phyloP scores from a whole-genome alignment of 2,797 vertebrate genomes.

The Rhyacichthys aspro region DNA sequence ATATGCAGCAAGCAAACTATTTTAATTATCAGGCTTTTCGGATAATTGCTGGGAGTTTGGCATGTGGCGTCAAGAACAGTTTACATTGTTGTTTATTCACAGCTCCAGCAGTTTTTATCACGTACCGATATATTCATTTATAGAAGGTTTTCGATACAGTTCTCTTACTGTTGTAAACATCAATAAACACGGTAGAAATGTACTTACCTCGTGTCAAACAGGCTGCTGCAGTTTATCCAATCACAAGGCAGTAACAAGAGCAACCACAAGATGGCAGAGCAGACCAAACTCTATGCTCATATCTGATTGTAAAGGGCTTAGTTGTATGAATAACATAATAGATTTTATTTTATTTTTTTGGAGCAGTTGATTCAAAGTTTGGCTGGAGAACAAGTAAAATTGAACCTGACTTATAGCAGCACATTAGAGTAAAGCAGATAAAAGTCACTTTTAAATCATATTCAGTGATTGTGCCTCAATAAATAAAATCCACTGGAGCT shows the following conservation, averaged over 20 bases:
- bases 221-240: neutral
- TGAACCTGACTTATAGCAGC: too few species aligned
- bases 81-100: neutral
- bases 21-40: constrained; percentile 16
- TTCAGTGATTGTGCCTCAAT: neutral
- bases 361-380: too few species aligned
- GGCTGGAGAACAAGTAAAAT: too few species aligned
- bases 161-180: too few species aligned
- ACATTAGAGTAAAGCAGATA: too few species aligned
- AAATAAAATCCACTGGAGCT: constrained; percentile 46
- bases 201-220: neutral
- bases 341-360: too few species aligned
- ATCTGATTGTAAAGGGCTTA: neutral
- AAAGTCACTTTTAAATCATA: too few species aligned
- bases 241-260: constrained; percentile 31
- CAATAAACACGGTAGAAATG: neutral
- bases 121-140: neutral
- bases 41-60: neutral
- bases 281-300: constrained; percentile 31
- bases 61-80: neutral
- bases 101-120: neutral
- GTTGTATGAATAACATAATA: too few species aligned
- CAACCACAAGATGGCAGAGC: constrained; percentile 71
- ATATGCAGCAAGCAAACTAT: constrained; percentile 13
- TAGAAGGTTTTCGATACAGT: too few species aligned